Conservation (phyloP, 1,140 invertebrate genomes). For the Leptopilina clavipes region DNA sequence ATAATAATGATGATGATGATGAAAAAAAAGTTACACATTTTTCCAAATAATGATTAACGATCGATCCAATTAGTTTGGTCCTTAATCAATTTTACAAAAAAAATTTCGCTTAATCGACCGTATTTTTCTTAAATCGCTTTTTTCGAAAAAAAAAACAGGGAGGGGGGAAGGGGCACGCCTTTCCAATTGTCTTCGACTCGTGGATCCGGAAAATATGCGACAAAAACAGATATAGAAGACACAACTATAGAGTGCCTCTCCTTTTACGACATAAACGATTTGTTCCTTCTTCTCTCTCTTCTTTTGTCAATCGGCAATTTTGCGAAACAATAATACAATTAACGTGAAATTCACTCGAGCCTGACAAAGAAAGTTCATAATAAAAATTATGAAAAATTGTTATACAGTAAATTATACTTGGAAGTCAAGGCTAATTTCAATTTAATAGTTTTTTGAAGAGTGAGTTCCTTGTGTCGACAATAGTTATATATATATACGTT, state of each 20-base stretch:
- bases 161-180: not conserved
- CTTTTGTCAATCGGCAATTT: slow-evolving; percentile 16
- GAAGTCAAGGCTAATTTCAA: not conserved
- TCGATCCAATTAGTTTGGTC: too few relatives aligned
- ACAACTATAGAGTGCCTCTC: too few relatives aligned
- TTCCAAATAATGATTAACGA: too few relatives aligned
- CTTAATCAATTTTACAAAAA: too few relatives aligned
- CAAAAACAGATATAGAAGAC: not conserved
- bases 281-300: too few relatives aligned
- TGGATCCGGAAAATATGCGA: slow-evolving; percentile 24
- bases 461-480: not conserved
- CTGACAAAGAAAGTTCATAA: not conserved
- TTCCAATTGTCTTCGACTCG: slow-evolving; percentile 12
- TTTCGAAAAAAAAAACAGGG: not conserved
- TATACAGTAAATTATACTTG: not conserved
- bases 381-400: not conserved
- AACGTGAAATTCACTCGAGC: not conserved
- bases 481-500: too few relatives aligned
- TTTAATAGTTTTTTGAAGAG: not conserved
- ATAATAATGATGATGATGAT: too few relatives aligned
- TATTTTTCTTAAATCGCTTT: not conserved
- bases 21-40: too few relatives aligned
- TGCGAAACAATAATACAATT: slow-evolving; percentile 12
- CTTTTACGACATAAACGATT: not conserved
- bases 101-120: too few relatives aligned